Conservation (phyloP, 1,140 invertebrate species). For the Papilio polyxenes region DNA sequence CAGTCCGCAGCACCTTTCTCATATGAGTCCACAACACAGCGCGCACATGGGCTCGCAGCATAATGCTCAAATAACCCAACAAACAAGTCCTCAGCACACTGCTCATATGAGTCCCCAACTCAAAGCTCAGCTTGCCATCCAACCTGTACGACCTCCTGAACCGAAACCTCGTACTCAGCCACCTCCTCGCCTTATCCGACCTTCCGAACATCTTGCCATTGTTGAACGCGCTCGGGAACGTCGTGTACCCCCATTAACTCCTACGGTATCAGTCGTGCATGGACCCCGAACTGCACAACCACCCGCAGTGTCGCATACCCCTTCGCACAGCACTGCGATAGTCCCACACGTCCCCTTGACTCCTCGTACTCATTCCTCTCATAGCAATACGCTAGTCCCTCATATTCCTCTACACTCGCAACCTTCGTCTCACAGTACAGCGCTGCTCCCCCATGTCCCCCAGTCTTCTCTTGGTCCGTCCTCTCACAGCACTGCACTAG, state of each 20-base stretch:
- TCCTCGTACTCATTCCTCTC: conserved; percentile 39
- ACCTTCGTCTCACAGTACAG: conserved; percentile 32
- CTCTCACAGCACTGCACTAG: conserved; percentile 39
- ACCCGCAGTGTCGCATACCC: conserved; percentile 6
- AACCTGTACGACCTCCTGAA: conserved; percentile 53
- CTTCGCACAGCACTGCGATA: conserved; percentile 39
- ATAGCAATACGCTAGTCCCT: conserved; percentile 31
- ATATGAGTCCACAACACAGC: conserved; percentile 12
- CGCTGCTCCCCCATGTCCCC: conserved; percentile 46
- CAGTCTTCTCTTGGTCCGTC: neutral
- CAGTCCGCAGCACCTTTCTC: neutral
- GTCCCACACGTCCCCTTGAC: conserved; percentile 46
- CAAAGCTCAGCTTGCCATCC: conserved; percentile 32
- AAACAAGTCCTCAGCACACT: conserved; percentile 7
- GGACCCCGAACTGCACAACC: conserved; percentile 50
- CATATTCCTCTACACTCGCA: neutral
- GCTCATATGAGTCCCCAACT: conserved; percentile 26
- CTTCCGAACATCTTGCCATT: conserved; percentile 71
- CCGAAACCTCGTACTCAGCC: conserved; percentile 60
- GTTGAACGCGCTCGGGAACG: conserved; percentile 64
- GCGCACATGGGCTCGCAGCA: conserved; percentile 17
- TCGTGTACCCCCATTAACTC: conserved; percentile 58
- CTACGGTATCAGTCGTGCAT: conserved; percentile 61
- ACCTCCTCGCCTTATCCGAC: conserved; percentile 66
- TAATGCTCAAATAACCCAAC: conserved; percentile 9